A percentile compares a stretch with the other conserved stretches of the same genome.
Conservation (phyloP, 2,888 invertebrate genomes). For the Heteropelma amictum region DNA sequence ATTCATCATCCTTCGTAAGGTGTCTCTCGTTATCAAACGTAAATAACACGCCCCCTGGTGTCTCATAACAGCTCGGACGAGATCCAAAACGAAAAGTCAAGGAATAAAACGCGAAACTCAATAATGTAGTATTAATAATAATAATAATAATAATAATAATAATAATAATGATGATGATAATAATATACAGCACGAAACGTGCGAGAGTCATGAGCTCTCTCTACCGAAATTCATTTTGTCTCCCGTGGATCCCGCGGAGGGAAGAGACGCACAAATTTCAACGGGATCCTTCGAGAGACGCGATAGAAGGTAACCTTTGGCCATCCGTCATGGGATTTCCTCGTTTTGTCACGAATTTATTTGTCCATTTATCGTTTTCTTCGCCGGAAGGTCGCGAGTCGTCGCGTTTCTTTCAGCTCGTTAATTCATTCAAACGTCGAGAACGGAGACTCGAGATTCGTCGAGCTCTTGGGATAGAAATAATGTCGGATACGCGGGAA, state of each 20-base stretch:
- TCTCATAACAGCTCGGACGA: constrained; percentile 14
- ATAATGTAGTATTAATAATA: too few species aligned
- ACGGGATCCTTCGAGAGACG: neutral
- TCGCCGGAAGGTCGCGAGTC: too few species aligned
- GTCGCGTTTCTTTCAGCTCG: too few species aligned
- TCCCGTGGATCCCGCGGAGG: too few species aligned
- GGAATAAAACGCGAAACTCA: too few species aligned
- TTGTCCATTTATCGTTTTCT: neutral
- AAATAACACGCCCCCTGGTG: neutral
- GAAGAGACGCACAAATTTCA: constrained; percentile 2
- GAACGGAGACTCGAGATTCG: neutral
- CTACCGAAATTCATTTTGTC: constrained; percentile 11
- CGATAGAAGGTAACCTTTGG: constrained; percentile 50
- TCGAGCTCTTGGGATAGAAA: constrained; percentile 3
- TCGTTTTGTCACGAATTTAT: constrained; percentile 15
- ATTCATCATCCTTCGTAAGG: neutral
- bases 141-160: constrained; percentile 24
- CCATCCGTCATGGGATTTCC: constrained; percentile 69
- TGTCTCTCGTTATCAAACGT: neutral
- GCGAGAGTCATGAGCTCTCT: constrained; percentile 14
- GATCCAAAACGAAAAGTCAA: neutral
- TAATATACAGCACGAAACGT: neutral
- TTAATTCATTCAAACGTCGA: too few species aligned
- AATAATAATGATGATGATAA: neutral
- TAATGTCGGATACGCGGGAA: neutral